Conservation (phyloP, 2,797 vertebrate genomes). For the Synaphobranchus kaupii region DNA sequence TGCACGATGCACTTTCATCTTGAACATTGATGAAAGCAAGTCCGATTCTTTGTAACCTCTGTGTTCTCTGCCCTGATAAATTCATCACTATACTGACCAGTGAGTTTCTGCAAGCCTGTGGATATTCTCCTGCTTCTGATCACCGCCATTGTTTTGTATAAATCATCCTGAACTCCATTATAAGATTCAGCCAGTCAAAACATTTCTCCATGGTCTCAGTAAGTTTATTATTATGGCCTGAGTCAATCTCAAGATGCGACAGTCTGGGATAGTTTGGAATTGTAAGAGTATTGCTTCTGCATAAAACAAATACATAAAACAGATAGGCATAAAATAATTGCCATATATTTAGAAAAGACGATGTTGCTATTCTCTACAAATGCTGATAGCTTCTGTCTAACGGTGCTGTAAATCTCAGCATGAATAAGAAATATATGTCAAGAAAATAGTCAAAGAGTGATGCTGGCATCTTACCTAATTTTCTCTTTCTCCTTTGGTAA, state of each 20-base stretch:
- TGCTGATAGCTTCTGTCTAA: neutral
- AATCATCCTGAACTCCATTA: neutral
- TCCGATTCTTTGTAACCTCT: neutral
- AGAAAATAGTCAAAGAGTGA: neutral
- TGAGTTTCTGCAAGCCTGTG: neutral
- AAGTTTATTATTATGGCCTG: neutral
- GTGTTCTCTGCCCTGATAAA: neutral
- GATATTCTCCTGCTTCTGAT: neutral
- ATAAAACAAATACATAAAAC: neutral
- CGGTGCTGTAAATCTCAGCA: neutral
- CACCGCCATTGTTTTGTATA: neutral
- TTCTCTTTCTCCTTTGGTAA: neutral
- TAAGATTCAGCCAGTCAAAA: slow-evolving; percentile 4
- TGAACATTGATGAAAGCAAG: neutral
- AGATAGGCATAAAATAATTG: neutral
- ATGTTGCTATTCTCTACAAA: neutral
- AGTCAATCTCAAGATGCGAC: neutral
- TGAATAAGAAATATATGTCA: neutral
- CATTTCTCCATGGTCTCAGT: neutral
- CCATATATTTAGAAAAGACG: neutral
- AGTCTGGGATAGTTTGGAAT: neutral
- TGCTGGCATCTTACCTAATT: neutral
- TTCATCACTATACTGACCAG: neutral
- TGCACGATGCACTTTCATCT: neutral
- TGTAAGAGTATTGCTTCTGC: neutral